Evolutionary conservation across 2,888 invertebrate genomes (phyloP).

Genomic region (Pomacea canaliculata): DNA sequence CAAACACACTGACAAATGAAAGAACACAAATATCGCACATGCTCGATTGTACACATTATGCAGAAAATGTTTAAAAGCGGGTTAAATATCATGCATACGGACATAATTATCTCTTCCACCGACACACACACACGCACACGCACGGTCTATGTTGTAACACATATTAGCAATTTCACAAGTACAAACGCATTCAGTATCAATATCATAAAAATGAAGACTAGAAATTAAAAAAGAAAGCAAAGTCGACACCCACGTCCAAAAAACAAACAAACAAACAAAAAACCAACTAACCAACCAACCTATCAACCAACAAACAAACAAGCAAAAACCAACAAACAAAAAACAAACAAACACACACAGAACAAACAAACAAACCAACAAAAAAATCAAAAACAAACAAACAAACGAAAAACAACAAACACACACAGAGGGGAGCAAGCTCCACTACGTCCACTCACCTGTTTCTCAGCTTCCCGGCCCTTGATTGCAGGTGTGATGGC

Average conservation of each 20-base stretch:
- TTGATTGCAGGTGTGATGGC: slow-evolving; percentile 60
- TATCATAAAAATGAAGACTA: too few species aligned
- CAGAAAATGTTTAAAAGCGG: neutral
- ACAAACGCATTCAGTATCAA: too few species aligned
- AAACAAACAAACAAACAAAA: neutral
- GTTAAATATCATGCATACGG: neutral
- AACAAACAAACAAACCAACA: neutral
- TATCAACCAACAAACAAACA: neutral
- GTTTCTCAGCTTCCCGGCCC: slow-evolving; percentile 64
- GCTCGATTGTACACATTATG: neutral
- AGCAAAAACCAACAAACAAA: neutral
- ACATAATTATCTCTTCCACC: neutral
- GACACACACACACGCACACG: neutral
- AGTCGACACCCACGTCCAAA: neutral
- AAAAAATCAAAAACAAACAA: neutral
- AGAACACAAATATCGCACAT: neutral
- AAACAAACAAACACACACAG: slow-evolving; percentile 1
- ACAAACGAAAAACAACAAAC: slow-evolving; percentile 11
- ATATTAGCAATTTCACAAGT: too few species aligned
- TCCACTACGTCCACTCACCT: slow-evolving; percentile 45
- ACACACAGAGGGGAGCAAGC: neutral
- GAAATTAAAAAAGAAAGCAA: too few species aligned
- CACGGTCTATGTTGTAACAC: neutral
- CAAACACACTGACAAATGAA: too few species aligned
- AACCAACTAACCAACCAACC: neutral